phyloP scores from a whole-genome alignment of 2,797 vertebrate genomes.

The Hapalemur alaotrensis region DNA sequence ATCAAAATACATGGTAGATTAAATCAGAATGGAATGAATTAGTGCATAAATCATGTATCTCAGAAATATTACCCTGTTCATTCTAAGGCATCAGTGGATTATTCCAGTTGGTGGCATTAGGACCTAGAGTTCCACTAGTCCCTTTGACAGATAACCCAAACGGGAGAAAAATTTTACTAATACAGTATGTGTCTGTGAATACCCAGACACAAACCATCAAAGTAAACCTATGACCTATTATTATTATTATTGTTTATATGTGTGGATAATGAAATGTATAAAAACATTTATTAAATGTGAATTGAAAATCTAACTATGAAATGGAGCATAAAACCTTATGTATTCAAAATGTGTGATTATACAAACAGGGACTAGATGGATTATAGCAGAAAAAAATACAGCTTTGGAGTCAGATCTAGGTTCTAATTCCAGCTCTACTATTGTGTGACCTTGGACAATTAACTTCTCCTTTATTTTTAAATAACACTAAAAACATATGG shows the following conservation, averaged over 20 bases:
- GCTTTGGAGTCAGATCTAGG: background rate
- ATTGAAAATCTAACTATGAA: constrained; percentile 3
- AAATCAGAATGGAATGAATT: constrained; percentile 91
- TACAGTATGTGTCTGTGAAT: background rate
- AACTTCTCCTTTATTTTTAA: constrained; percentile 43
- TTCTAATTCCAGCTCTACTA: constrained; percentile 19
- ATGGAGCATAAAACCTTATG: background rate
- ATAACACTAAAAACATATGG: background rate
- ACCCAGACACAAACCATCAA: background rate
- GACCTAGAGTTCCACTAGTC: constrained; percentile 76
- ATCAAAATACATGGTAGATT: constrained; percentile 92
- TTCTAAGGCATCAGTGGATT: constrained; percentile 80
- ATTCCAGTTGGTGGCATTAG: constrained; percentile 80
- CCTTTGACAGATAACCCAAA: constrained; percentile 63
- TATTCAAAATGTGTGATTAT: constrained; percentile 16
- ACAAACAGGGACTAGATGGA: background rate
- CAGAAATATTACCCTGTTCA: constrained; percentile 85
- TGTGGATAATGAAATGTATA: background rate
- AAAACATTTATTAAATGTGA: constrained; percentile 50
- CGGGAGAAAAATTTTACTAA: constrained; percentile 9
- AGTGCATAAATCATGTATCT: constrained; percentile 90
- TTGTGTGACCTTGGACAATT: background rate
- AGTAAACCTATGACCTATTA: background rate
- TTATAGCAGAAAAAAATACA: background rate
- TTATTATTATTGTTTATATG: background rate